Percentiles rank a stretch among this genome's conserved stretches.
These are phyloP conservation scores for Rhinoderma darwinii DNA, from an alignment of 2,113 vertebrate genomes.

Conservation along the genomic window DNA sequence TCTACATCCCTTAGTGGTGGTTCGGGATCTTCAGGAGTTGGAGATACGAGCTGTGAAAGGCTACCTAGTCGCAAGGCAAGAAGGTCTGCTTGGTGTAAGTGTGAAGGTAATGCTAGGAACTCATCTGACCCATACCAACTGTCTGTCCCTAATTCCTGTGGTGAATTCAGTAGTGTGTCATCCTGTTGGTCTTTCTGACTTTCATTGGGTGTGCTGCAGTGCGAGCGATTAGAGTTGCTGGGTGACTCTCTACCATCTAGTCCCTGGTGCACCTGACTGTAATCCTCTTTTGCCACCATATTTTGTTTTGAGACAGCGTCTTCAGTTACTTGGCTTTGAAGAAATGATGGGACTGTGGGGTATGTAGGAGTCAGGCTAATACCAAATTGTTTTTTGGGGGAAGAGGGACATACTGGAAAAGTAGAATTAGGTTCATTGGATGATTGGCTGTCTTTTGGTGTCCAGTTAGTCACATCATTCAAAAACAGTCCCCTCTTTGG, in stretches of 20 bases:
- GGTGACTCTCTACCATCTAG: not conserved
- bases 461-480: slow-evolving; percentile 66
- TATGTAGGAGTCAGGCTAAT: slow-evolving; percentile 41
- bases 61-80: slow-evolving; percentile 90
- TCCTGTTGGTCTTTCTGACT: slow-evolving; percentile 17
- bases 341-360: not conserved
- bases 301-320: not conserved
- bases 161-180: slow-evolving; percentile 59
- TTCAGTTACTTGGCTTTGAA: not conserved
- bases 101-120: slow-evolving; percentile 92
- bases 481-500: slow-evolving; percentile 86
- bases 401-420: not conserved
- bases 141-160: slow-evolving; percentile 65
- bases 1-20: slow-evolving; percentile 85
- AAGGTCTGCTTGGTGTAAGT: slow-evolving; percentile 91
- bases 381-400: slow-evolving; percentile 29
- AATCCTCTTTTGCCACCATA: not conserved
- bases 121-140: slow-evolving; percentile 95
- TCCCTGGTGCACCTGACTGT: not conserved
- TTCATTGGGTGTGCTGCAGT: slow-evolving; percentile 13
- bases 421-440: slow-evolving; percentile 4
- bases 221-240: not conserved
- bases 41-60: slow-evolving; percentile 85
- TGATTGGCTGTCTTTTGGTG: not conserved
- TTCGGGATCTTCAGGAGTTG: slow-evolving; percentile 76